Conservation (phyloP, 2,797 vertebrate genomes). For the Rhyacichthys aspro region DNA sequence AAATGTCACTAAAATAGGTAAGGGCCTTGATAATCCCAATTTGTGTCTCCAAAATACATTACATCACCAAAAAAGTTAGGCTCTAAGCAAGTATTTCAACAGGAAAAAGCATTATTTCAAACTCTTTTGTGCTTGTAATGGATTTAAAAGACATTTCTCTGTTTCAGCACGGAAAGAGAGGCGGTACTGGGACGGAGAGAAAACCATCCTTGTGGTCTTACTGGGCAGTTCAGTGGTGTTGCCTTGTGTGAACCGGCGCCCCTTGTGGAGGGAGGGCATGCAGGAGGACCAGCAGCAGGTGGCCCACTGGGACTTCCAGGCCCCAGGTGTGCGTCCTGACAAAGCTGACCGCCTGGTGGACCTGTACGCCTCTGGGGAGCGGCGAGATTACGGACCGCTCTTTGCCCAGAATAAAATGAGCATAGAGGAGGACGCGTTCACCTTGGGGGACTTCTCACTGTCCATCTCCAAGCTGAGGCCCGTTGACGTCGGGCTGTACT, state of each 20-base stretch:
- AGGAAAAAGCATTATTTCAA: too few relatives aligned
- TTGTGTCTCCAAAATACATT: too few relatives aligned
- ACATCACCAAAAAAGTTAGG: background rate
- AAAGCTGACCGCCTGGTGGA: conserved; percentile 91
- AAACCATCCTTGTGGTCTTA: conserved; percentile 83
- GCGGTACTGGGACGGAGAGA: conserved; percentile 90
- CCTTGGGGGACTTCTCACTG: conserved; percentile 91
- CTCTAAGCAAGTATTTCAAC: too few relatives aligned
- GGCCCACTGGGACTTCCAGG: conserved; percentile 95
- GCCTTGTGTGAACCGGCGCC: conserved; percentile 87
- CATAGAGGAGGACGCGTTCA: conserved; percentile 84
- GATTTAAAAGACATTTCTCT: conserved; percentile 1
- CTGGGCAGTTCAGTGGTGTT: conserved; percentile 83
- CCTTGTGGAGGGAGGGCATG: conserved; percentile 89
- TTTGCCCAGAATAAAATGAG: conserved; percentile 87
- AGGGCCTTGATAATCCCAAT: too few relatives aligned
- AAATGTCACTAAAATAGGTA: conserved; percentile 86
- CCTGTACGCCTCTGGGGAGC: conserved; percentile 92
- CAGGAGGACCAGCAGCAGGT: conserved; percentile 95
- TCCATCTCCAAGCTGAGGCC: conserved; percentile 82
- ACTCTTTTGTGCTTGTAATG: too few relatives aligned
- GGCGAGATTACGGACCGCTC: conserved; percentile 85
- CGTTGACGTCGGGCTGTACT: conserved; percentile 89
- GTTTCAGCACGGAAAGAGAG: conserved; percentile 80
- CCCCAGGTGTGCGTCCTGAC: conserved; percentile 90